Conservation (phyloP, 1,140 invertebrate species). For the Drosophila busckii region DNA sequence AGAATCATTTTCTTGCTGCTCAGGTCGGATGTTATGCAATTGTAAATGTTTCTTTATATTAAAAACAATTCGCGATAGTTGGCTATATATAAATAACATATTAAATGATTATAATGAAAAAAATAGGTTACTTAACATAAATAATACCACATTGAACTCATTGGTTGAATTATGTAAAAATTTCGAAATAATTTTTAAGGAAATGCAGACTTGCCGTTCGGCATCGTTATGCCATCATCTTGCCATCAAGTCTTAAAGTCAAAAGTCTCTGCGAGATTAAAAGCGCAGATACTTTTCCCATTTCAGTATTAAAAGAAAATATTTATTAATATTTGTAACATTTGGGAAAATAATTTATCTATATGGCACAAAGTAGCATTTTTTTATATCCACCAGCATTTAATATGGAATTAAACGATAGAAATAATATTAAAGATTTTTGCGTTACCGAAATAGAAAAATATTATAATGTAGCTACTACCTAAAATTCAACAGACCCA, state of each 20-base stretch:
- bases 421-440: slow-evolving; percentile 6
- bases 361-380: slow-evolving; percentile 22
- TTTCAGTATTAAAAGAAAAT: slow-evolving; percentile 22
- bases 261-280: neutral
- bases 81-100: slow-evolving; percentile 14
- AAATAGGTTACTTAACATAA: slow-evolving; percentile 4
- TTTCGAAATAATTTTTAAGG: slow-evolving; percentile 23
- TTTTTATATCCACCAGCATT: slow-evolving; percentile 25
- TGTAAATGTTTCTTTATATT: slow-evolving; percentile 14
- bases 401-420: slow-evolving; percentile 8
- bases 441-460: slow-evolving; percentile 7
- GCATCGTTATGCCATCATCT: slow-evolving; percentile 14
- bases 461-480: neutral
- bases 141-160: slow-evolving; percentile 2
- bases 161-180: slow-evolving; percentile 10
- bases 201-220: slow-evolving; percentile 11
- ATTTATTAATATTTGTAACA: neutral
- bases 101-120: slow-evolving; percentile 8
- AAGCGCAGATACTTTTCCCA: neutral
- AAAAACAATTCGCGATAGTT: slow-evolving; percentile 24
- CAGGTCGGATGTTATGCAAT: slow-evolving; percentile 16
- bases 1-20: slow-evolving; percentile 1
- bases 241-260: slow-evolving; percentile 15
- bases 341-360: slow-evolving; percentile 17
- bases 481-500: neutral